Percentiles rank a stretch among this genome's conserved stretches.
These are phyloP conservation scores for Heliconius nattereri DNA, from an alignment of 1,140 invertebrate species.

Conservation along the genomic window DNA sequence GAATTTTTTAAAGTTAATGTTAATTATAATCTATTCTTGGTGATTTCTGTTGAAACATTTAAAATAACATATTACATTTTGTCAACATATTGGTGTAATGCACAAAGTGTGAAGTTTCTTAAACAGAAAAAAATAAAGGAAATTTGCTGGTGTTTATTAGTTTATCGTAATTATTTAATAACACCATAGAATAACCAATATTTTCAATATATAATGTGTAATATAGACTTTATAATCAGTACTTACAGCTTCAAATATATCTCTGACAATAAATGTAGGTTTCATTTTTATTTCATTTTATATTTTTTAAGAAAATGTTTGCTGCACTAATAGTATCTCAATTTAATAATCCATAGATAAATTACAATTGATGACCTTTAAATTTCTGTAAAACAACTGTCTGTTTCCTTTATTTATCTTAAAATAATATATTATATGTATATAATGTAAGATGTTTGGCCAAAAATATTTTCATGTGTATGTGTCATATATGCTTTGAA, in stretches of 20 bases:
- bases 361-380: not conserved
- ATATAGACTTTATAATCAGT: not conserved
- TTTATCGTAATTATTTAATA: not conserved
- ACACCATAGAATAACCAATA: not conserved
- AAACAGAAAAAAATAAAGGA: not conserved
- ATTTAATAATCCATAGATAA: not conserved
- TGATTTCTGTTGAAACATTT: not conserved
- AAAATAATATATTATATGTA: conserved; percentile 27
- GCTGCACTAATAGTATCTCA: not conserved
- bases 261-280: conserved; percentile 20
- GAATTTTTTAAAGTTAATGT: not conserved
- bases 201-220: not conserved
- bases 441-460: conserved; percentile 31
- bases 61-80: not conserved
- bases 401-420: not conserved
- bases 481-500: conserved; percentile 45
- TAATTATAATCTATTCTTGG: not conserved
- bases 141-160: not conserved
- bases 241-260: conserved; percentile 3
- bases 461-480: conserved; percentile 40
- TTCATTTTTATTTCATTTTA: conserved; percentile 9
- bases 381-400: not conserved
- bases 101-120: conserved; percentile 2
- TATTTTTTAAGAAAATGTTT: not conserved
- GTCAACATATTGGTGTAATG: not conserved